Conservation (phyloP, 1,140 invertebrate genomes). For the Drosophila pectinifera region DNA sequence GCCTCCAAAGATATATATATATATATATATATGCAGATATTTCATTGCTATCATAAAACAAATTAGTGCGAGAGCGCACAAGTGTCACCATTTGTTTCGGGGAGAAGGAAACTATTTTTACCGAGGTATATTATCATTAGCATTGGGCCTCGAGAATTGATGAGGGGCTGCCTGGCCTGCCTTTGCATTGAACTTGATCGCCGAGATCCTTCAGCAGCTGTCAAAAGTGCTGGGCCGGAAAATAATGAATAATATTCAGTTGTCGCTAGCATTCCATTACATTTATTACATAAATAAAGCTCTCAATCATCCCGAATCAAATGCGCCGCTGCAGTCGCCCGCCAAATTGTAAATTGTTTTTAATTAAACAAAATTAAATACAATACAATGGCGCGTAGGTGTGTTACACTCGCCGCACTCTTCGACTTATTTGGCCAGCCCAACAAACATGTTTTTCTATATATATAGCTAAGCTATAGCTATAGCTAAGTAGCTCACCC, state of each 20-base stretch:
- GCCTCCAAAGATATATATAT: constrained; percentile 66
- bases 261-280: constrained; percentile 28
- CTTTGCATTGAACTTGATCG: constrained; percentile 69
- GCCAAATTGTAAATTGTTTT: constrained; percentile 66
- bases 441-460: constrained; percentile 60
- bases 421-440: constrained; percentile 64
- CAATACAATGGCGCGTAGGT: constrained; percentile 57
- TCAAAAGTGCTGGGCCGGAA: constrained; percentile 35
- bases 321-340: constrained; percentile 50
- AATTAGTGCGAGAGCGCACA: constrained; percentile 71
- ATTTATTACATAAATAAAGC: constrained; percentile 49
- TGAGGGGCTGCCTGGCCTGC: constrained; percentile 12
- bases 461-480: constrained; percentile 24
- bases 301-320: constrained; percentile 55
- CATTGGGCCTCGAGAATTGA: constrained; percentile 39
- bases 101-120: constrained; percentile 35
- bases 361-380: constrained; percentile 69
- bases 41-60: constrained; percentile 77
- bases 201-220: constrained; percentile 47
- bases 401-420: constrained; percentile 60
- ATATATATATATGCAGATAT: constrained; percentile 56
- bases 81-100: constrained; percentile 43
- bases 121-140: constrained; percentile 46
- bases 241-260: constrained; percentile 19
- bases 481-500: constrained; percentile 52